Conservation (phyloP, 2,797 vertebrate genomes). For the Acanthis flammea region DNA sequence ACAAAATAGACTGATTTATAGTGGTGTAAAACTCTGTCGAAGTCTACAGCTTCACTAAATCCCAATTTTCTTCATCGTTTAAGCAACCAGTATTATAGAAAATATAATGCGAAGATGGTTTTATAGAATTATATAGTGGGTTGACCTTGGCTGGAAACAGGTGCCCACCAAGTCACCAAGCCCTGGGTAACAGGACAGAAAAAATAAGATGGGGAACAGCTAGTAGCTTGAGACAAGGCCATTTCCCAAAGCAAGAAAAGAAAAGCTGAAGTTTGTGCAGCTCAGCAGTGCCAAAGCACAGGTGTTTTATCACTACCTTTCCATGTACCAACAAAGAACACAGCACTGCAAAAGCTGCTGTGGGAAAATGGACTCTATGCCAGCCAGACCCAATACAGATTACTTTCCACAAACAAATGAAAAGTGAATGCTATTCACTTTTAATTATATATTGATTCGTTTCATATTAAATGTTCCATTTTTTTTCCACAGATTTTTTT, state of each 20-base stretch:
- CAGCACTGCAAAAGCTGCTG: background rate
- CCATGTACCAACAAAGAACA: background rate
- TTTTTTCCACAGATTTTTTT: background rate
- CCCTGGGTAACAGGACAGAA: background rate
- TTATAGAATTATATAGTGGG: background rate
- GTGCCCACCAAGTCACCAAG: background rate
- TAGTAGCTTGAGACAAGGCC: background rate
- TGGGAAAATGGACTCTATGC: background rate
- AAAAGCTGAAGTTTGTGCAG: background rate
- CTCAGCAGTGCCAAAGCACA: background rate
- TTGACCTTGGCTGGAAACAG: background rate
- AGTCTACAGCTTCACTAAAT: conserved; percentile 85
- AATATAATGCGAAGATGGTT: background rate
- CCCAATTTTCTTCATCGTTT: conserved; percentile 69
- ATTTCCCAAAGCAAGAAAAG: background rate
- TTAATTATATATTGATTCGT: background rate
- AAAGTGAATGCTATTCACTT: background rate
- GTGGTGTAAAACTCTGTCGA: conserved; percentile 77
- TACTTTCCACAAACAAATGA: background rate
- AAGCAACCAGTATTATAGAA: background rate
- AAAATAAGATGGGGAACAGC: background rate
- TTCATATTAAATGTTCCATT: background rate
- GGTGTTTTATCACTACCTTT: background rate
- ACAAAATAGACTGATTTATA: conserved; percentile 85
- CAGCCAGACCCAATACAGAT: background rate